Conservation (phyloP, 1,140 invertebrate genomes). For the Zaprionus davidi region DNA sequence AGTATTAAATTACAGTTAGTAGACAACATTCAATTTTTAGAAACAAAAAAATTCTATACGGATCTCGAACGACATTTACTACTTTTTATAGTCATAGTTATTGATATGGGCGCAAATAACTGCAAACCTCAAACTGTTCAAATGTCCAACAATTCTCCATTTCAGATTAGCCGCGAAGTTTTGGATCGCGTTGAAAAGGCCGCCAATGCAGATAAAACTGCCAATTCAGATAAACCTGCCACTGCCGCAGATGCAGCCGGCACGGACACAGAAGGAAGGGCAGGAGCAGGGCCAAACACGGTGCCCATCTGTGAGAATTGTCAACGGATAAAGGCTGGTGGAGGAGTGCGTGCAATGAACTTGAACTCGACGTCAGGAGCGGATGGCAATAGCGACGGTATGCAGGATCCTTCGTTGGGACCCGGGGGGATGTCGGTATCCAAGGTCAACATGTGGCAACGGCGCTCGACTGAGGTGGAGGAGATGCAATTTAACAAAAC, state of each 20-base stretch:
- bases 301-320: conserved; percentile 28
- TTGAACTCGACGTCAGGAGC: neutral
- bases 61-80: conserved; percentile 32
- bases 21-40: conserved; percentile 39
- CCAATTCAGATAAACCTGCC: neutral
- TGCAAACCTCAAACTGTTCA: conserved; percentile 66
- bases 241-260: neutral
- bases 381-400: neutral
- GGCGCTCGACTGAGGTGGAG: conserved; percentile 54
- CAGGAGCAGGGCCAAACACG: neutral
- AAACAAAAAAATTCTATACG: conserved; percentile 38
- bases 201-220: neutral
- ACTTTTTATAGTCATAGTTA: conserved; percentile 23
- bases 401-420: neutral
- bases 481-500: conserved; percentile 60
- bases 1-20: conserved; percentile 45
- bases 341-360: neutral
- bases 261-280: neutral
- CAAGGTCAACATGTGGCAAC: conserved; percentile 32
- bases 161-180: conserved; percentile 63
- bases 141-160: conserved; percentile 54
- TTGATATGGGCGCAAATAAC: conserved; percentile 61
- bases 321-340: neutral
- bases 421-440: neutral
- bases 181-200: conserved; percentile 57